Conservation (phyloP, 2,888 invertebrate species). For the Biston stratarius region DNA sequence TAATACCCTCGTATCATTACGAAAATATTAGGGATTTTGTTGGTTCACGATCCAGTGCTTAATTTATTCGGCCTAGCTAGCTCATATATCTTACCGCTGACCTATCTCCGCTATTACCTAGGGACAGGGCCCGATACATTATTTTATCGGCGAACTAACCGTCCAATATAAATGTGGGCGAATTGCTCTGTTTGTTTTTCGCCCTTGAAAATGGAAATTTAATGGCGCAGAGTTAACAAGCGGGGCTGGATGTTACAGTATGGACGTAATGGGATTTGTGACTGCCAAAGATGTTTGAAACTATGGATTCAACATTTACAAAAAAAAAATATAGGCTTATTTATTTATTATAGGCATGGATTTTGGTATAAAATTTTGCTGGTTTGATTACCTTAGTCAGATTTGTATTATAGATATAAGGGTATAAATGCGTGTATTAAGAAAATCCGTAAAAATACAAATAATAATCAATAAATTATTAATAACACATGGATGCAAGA, state of each 20-base stretch:
- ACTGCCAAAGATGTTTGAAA: background rate
- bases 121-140: slow-evolving; percentile 40
- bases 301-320: no score
- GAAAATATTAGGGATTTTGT: background rate
- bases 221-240: slow-evolving; percentile 29
- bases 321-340: no score
- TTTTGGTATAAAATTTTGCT: no score
- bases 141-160: slow-evolving; percentile 17
- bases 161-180: slow-evolving; percentile 36
- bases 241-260: slow-evolving; percentile 24
- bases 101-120: slow-evolving; percentile 32
- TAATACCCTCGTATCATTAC: background rate
- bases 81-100: slow-evolving; percentile 14
- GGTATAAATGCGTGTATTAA: no score
- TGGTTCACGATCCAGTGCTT: background rate
- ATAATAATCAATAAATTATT: no score
- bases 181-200: slow-evolving; percentile 43
- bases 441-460: no score
- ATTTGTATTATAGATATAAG: no score
- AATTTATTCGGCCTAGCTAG: background rate
- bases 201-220: slow-evolving; percentile 39
- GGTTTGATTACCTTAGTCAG: no score
- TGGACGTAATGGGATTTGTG: slow-evolving; percentile 25
- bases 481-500: no score
- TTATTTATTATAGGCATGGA: no score